Evolutionary conservation across 2,797 vertebrate genomes (phyloP), one percentile per base, ranked within the genome.

Genomic region (Phylloscopus collybita): DNA sequence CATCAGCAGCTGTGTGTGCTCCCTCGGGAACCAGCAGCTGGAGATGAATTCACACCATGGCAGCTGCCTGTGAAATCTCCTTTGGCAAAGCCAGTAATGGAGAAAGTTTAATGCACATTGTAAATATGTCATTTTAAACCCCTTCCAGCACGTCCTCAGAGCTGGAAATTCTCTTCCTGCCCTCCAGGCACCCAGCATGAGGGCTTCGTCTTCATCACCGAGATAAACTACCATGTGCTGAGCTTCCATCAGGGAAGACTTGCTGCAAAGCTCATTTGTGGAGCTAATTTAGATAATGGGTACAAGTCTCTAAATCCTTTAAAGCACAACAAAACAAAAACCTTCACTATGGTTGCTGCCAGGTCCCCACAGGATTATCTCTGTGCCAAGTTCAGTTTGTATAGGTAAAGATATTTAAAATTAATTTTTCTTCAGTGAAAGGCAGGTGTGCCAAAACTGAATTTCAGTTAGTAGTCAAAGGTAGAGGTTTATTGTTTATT

Each of bases 51-150:
- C 70, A 64, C 59, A 38, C 1, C 0, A 67, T 60, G 56, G 85
- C 85, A 93, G 64, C 83, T 92, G 87, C 80, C 54, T 59, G 42
- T 81, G 85, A 92, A 92, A 86, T 74, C 79, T 80, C 80, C 57
- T 79, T 66, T 92, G 85, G 42, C 64, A 91, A 88, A 92, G 53
- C 4, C 16, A 30, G 3, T 67, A 40, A 84, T 22, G 19, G 54
- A 50, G 73, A 27, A 78, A 29, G 13, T 65, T 88, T 75, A 62
- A 56, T 38, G 20, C 42, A 66, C 3, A 4, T 44, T n/a, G 40
- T 75, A 75, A 72, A 71, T 57, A 34, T 79, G 60, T 76, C 21
- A 90, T 92, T 96, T 90, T 73, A 42, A 64, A 69, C 66, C 0
- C 0, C 45, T 44, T 81, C n/a, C 40, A 12, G 56, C 54, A 80